Conservation (phyloP, 2,113 vertebrate species). For the Pogona vitticeps region DNA sequence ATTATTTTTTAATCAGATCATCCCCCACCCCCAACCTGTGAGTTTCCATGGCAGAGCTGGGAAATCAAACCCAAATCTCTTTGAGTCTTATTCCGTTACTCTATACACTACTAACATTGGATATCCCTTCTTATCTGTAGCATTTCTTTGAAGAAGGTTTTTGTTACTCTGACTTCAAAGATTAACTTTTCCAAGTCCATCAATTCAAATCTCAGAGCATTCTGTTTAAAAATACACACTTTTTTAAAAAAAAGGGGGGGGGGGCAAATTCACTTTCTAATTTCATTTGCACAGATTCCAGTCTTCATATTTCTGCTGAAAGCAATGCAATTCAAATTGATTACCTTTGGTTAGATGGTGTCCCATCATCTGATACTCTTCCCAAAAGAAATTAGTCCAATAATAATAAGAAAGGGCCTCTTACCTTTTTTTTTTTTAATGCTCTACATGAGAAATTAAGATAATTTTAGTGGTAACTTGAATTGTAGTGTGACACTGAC, state of each 20-base stretch:
- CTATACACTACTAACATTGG: no score
- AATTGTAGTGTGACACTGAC: background rate
- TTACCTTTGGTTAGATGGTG: background rate
- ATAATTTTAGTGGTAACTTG: slow-evolving; percentile 1
- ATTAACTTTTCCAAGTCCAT: background rate
- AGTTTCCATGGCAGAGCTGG: no score
- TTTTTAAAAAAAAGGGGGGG: background rate
- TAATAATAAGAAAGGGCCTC: no score
- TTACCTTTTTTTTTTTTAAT: background rate
- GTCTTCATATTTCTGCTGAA: background rate
- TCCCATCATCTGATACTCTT: background rate
- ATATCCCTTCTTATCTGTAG: no score
- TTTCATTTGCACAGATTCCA: background rate
- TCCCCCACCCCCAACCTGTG: no score
- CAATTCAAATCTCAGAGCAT: background rate
- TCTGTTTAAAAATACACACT: background rate
- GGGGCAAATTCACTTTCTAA: background rate
- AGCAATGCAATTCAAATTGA: background rate
- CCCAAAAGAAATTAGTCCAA: background rate
- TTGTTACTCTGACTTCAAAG: background rate
- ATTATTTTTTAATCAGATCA: no score
- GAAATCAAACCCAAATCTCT: no score
- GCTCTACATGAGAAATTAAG: background rate
- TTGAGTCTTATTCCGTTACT: no score
- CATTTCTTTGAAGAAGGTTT: background rate